These are phyloP conservation scores for Epizoanthus fatuus DNA, from an alignment of 92 coral and sea anemone genomes.

Conservation along the genomic window DNA sequence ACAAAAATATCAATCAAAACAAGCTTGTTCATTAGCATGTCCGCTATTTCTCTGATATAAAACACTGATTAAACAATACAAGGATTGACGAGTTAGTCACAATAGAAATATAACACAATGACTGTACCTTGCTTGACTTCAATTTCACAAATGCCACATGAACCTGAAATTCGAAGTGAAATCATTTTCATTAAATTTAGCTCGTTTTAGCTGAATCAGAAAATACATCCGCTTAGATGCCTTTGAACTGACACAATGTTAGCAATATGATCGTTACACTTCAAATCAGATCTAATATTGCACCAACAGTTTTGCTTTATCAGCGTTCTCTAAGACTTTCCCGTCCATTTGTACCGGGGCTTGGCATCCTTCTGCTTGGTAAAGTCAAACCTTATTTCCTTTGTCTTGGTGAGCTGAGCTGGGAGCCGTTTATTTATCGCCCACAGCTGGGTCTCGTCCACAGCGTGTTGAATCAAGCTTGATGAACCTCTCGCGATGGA, in stretches of 20 bases:
- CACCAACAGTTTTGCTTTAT: too few relatives aligned
- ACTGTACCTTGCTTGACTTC: constrained; percentile 74
- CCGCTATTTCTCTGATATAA: neutral
- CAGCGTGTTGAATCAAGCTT: too few relatives aligned
- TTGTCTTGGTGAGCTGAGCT: too few relatives aligned
- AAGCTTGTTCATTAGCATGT: neutral
- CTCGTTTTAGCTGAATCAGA: too few relatives aligned
- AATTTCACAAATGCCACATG: constrained; percentile 83
- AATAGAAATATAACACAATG: neutral
- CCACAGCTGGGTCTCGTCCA: too few relatives aligned
- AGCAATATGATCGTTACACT: too few relatives aligned
- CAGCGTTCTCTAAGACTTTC: neutral
- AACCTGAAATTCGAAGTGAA: constrained; percentile 56
- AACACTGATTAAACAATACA: neutral
- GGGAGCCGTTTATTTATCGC: too few relatives aligned
- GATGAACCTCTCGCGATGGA: too few relatives aligned
- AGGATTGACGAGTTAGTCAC: too few relatives aligned
- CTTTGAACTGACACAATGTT: too few relatives aligned
- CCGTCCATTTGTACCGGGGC: neutral
- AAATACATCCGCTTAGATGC: too few relatives aligned
- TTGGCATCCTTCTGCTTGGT: neutral
- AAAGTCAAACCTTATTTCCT: constrained; percentile 1
- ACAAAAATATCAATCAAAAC: neutral
- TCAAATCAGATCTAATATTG: too few relatives aligned
- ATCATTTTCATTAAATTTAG: neutral